Conservation (phyloP, 2,888 invertebrate species). For the Mimumesa dahlbomi region DNA sequence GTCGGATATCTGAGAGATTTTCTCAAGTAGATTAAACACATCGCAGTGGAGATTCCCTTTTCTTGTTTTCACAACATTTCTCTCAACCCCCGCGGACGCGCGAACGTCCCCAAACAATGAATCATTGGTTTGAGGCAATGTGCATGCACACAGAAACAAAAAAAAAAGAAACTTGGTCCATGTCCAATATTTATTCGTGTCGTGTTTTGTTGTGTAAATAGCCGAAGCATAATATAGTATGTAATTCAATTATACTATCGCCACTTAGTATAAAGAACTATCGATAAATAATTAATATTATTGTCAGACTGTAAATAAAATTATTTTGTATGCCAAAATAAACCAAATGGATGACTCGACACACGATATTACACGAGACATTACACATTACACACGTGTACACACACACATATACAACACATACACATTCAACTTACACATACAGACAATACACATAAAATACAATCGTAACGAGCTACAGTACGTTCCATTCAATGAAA, state of each 20-base stretch:
- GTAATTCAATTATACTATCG: constrained; percentile 67
- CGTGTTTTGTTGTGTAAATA: constrained; percentile 68
- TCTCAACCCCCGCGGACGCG: not conserved
- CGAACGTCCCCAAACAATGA: constrained; percentile 51
- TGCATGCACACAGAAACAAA: constrained; percentile 18
- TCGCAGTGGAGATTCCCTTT: not conserved
- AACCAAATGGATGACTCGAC: constrained; percentile 73
- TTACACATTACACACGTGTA: constrained; percentile 18
- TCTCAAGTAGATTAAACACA: too few species aligned
- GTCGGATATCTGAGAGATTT: too few species aligned
- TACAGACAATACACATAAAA: constrained; percentile 1
- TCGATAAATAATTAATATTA: constrained; percentile 69
- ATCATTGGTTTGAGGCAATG: constrained; percentile 38
- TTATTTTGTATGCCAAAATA: constrained; percentile 80
- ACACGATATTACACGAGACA: constrained; percentile 21
- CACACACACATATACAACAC: constrained; percentile 29
- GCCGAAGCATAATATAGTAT: constrained; percentile 63
- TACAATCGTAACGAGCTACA: constrained; percentile 10
- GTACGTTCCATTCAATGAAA: constrained; percentile 15
- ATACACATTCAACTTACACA: constrained; percentile 6
- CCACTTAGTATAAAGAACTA: constrained; percentile 68
- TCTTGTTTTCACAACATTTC: not conserved
- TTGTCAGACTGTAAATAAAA: constrained; percentile 78
- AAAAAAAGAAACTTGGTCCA: constrained; percentile 54
- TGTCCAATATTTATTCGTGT: constrained; percentile 68